Conservation (phyloP, 2,113 vertebrate species). For the Nyctibius bracteatus region DNA sequence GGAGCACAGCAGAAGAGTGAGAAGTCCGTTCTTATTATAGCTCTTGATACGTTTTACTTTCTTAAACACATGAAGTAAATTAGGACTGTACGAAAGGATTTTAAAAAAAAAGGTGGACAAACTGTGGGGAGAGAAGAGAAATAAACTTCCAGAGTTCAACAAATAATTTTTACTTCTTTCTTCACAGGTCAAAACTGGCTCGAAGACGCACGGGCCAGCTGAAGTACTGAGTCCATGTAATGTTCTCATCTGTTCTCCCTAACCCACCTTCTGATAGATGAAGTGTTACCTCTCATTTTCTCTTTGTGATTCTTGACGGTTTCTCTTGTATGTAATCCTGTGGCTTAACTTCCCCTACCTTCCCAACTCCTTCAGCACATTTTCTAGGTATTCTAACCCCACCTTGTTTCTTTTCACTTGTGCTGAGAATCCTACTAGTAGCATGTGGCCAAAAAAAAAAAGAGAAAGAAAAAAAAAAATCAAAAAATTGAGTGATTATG, state of each 20-base stretch:
- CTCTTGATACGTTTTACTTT: background rate
- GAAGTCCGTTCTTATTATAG: background rate
- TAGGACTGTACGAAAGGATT: background rate
- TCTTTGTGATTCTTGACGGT: conserved; percentile 91
- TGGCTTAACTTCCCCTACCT: conserved; percentile 80
- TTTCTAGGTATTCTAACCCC: conserved; percentile 60
- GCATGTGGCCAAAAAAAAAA: conserved; percentile 92
- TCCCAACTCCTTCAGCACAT: conserved; percentile 43
- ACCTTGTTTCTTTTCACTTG: conserved; percentile 61
- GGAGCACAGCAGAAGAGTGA: background rate
- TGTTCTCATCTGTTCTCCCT: conserved; percentile 60
- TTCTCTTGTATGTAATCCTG: conserved; percentile 91
- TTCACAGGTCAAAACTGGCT: conserved; percentile 89
- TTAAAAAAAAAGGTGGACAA: background rate
- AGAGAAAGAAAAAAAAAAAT: background rate
- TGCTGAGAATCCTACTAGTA: conserved; percentile 79
- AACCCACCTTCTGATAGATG: conserved; percentile 72
- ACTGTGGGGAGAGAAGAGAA: background rate
- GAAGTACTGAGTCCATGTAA: conserved; percentile 75
- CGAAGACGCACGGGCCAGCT: conserved; percentile 85
- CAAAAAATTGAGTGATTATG: too few relatives aligned
- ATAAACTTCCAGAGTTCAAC: background rate
- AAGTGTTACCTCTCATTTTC: conserved; percentile 87
- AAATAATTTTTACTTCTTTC: background rate
- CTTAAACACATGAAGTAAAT: background rate